Base-by-base conservation (phyloP, 1,140 invertebrate genomes). In the Luehdorfia chinensis region DNA sequence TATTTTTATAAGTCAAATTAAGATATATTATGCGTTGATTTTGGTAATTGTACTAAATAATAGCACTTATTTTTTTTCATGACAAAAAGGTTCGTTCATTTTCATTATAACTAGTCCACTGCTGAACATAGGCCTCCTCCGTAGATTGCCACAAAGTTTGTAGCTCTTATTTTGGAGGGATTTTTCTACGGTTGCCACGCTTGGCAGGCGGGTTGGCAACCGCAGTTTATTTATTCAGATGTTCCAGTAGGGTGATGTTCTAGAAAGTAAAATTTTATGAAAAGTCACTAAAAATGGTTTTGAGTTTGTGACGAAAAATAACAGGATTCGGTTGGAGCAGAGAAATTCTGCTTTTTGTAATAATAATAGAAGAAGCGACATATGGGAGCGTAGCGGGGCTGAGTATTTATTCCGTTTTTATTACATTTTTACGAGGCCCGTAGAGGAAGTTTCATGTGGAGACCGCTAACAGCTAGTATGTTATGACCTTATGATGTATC, bases 331-430 rank as follows among this genome's bases (percentile, higher is more conserved):
- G 15, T 23, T 11, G 25, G n/a, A n/a, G n/a, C n/a, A n/a, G n/a
- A n/a, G n/a, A n/a, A n/a, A n/a, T n/a, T n/a, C 12, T 27, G 13
- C 39, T 73, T 61, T 72, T 77, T 67, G 73, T 78, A 70, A 78
- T 76, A 74, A 77, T 67, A 73, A 75, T 66, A 59, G n/a, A n/a
- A n/a, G n/a, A n/a, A n/a, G n/a, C n/a, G n/a, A 66, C 54, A 62
- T 61, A 69, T 53, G 56, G 58, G 53, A 62, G 60, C 56, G 69
- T 41, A 43, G 21, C 45, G 44, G 58, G 59, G 60, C 39, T 30
- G 9, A 46, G 73, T 77, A 84, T 81, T 81, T 81, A 81, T 81
- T 75, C 59, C 44, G 54, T 61, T 84, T 83, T 84, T 84, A 84
- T 84, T 84, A 77, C 79, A 75, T 79, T 84, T 84, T 80, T 80